Evolutionary conservation across 2,797 vertebrate genomes (phyloP).

Genomic region (Anabacerthia variegaticeps): DNA sequence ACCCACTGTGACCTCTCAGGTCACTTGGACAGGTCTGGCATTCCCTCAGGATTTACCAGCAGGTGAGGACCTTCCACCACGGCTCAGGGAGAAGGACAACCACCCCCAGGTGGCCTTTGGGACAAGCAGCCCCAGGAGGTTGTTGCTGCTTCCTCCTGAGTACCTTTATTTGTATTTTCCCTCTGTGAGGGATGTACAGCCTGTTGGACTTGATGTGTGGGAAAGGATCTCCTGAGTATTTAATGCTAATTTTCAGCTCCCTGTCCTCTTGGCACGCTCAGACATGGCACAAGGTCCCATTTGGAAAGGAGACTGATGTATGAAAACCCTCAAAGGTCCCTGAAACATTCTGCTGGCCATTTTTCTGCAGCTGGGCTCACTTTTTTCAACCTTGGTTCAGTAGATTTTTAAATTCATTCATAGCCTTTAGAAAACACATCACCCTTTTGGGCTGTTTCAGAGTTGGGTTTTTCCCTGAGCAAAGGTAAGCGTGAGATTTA

Average conservation of each 20-base stretch:
- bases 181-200: not conserved
- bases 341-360: not conserved
- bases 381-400: not conserved
- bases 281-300: rapidly evolving
- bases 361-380: not conserved
- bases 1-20: not conserved
- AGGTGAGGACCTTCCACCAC: not conserved
- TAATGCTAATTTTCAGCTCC: not conserved
- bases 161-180: not conserved
- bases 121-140: not conserved
- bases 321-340: not conserved
- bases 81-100: not conserved
- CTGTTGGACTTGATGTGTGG: rapidly evolving
- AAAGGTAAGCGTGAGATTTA: not conserved
- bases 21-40: rapidly evolving
- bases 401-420: not conserved
- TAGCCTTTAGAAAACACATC: not conserved
- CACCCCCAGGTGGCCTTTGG: not conserved
- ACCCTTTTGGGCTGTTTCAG: not conserved
- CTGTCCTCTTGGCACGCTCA: not conserved
- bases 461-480: not conserved
- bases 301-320: not conserved
- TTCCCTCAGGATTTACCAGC: not conserved
- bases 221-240: not conserved
- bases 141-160: not conserved